A percentile compares a stretch with the other conserved stretches of the same genome.
Conservation (phyloP, 23 tunicate species). For the Corella eumyota region DNA sequence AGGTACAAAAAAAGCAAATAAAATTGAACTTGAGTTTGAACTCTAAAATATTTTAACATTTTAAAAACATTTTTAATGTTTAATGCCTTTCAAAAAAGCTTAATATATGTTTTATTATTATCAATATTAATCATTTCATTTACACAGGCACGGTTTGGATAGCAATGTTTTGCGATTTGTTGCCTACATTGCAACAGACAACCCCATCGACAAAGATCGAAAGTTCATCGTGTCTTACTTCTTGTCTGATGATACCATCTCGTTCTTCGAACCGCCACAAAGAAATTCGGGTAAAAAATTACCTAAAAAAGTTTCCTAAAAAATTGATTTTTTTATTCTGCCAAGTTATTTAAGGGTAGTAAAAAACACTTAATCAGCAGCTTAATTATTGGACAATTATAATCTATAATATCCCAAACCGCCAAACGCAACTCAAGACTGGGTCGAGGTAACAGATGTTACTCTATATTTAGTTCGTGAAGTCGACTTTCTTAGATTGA, state of each 20-base stretch:
- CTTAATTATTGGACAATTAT: too few relatives aligned
- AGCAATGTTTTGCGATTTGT: conserved; percentile 87
- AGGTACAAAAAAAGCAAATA: conserved; percentile 36
- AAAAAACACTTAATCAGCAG: too few relatives aligned
- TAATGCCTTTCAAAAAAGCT: too few relatives aligned
- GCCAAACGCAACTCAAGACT: too few relatives aligned
- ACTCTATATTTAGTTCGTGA: too few relatives aligned
- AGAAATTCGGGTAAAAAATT: conserved; percentile 92
- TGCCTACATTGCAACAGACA: conserved; percentile 87
- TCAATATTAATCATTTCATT: not conserved
- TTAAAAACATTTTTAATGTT: conserved; percentile 1
- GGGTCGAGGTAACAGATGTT: too few relatives aligned
- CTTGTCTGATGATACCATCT: conserved; percentile 93
- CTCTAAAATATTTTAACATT: not conserved
- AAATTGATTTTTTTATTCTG: too few relatives aligned
- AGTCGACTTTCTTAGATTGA: too few relatives aligned
- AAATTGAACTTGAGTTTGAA: not conserved
- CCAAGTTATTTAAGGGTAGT: too few relatives aligned
- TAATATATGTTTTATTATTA: not conserved
- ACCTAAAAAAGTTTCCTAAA: too few relatives aligned
- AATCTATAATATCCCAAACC: too few relatives aligned
- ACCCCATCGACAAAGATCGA: conserved; percentile 79
- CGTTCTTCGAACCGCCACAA: conserved; percentile 94
- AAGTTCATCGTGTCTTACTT: conserved; percentile 87
- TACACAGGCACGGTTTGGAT: conserved; percentile 72